Conservation (phyloP, 37 sponge, comb jelly and placozoan species). For the Halisarca cf. caerulea region DNA sequence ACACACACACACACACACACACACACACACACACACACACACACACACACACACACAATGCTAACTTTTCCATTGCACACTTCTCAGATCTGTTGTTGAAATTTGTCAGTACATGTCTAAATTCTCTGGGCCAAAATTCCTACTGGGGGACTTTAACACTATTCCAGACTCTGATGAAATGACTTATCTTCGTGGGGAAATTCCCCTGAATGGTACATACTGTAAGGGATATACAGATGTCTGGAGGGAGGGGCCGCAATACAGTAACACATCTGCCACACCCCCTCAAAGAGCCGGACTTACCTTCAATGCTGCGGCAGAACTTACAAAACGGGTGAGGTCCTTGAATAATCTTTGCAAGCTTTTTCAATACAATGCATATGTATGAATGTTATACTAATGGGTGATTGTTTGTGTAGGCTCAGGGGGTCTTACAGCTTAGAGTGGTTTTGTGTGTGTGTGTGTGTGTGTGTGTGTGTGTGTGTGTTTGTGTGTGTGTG, state of each 20-base stretch:
- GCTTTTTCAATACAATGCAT: too few relatives aligned
- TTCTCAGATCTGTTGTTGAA: slow-evolving; percentile 50
- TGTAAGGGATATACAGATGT: slow-evolving; percentile 37
- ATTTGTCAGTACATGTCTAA: slow-evolving; percentile 46
- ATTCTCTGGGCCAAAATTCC: slow-evolving; percentile 41
- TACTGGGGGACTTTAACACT: slow-evolving; percentile 83
- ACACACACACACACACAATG: too few relatives aligned
- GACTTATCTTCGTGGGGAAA: slow-evolving; percentile 50
- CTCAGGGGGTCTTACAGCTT: too few relatives aligned
- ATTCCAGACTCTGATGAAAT: slow-evolving; percentile 61
- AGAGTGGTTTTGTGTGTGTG: too few relatives aligned
- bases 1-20: too few relatives aligned
- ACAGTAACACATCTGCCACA: not conserved
- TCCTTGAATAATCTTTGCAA: too few relatives aligned
- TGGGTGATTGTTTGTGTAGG: too few relatives aligned
- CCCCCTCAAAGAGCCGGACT: slow-evolving; percentile 29
- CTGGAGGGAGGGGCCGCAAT: slow-evolving; percentile 33
- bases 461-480: too few relatives aligned
- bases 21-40: too few relatives aligned
- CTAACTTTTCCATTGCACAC: not conserved
- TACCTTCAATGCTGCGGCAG: slow-evolving; percentile 60
- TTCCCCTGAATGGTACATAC: slow-evolving; percentile 29
- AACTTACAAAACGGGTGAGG: slow-evolving; percentile 60
- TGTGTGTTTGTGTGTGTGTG: not conserved
- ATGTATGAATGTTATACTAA: too few relatives aligned